These are phyloP conservation scores for Psylliodes chrysocephalus DNA, from an alignment of 2,888 invertebrate genomes.

Conservation along the genomic window DNA sequence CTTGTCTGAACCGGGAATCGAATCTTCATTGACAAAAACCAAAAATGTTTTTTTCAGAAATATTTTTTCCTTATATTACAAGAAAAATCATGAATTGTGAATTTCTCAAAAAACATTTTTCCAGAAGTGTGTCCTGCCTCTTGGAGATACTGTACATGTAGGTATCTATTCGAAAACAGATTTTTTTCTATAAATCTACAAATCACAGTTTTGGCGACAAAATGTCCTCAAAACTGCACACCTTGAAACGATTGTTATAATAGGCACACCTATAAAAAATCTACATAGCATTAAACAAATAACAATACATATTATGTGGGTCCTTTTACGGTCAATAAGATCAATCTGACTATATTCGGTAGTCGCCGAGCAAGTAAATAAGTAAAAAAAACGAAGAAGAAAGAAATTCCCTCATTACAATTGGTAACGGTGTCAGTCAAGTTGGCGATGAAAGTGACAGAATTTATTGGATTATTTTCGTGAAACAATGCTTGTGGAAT, in stretches of 20 bases:
- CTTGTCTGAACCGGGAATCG: too few relatives aligned
- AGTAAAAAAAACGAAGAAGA: background rate
- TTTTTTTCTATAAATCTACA: too few relatives aligned
- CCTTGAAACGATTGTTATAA: background rate
- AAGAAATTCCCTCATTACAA: constrained; percentile 9
- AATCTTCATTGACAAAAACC: too few relatives aligned
- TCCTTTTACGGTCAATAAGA: background rate
- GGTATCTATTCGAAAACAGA: too few relatives aligned
- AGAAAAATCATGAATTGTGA: too few relatives aligned
- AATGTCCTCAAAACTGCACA: too few relatives aligned
- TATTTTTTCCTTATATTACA: too few relatives aligned
- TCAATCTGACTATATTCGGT: background rate
- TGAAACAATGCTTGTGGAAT: constrained; percentile 12
- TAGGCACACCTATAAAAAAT: background rate
- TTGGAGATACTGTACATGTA: too few relatives aligned
- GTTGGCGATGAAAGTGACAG: constrained; percentile 14
- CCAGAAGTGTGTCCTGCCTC: too few relatives aligned
- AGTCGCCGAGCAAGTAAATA: background rate
- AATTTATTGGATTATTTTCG: constrained; percentile 13
- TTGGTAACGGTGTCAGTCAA: constrained; percentile 9
- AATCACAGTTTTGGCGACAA: too few relatives aligned
- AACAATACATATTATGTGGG: background rate
- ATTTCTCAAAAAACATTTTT: too few relatives aligned
- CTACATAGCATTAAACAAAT: background rate
- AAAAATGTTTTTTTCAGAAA: too few relatives aligned